Base-by-base conservation (phyloP, 2,888 invertebrate species). In the Sepiola atlantica region DNA sequence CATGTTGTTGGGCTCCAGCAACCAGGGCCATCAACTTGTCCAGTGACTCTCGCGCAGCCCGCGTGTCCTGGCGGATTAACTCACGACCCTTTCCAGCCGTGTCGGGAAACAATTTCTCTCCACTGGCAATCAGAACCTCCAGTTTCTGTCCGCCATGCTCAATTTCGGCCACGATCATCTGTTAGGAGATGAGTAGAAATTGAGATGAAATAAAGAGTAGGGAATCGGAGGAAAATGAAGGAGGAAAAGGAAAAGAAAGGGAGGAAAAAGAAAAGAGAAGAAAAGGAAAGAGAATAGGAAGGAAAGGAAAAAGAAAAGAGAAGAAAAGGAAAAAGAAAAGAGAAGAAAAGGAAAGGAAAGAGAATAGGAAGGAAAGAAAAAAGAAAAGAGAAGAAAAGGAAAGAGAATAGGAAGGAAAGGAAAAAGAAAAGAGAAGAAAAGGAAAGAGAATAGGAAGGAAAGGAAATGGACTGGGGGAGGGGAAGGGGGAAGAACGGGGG, bases 1-100 rank as follows among this genome's bases (percentile, higher is more conserved):
- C 98, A 96, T 98, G 98, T 94, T 99, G 98, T 95, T 99, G 98
- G 0, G 98, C 98, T 97, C 98, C 98, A 97, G 99, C 98, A 54
- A 99, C 98, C 96, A 99, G 98, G 91, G 95, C 96, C 94, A 96
- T 96, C 93, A 97, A 95, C 57, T 95, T 95, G 94, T 97, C 97
- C 96, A 98, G 98, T 95, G 96, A 96, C 55, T 97, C 96, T 94
- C 96, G 96, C 92, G 96, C 96, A 28, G 95, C 93, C 28, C 96
- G 96, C 45, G 99, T 97, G 97, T 99, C 99, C 95, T 98, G 98
- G 94, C 98, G 98, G 94, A 99, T 98, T 1, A 98, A 98, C 97
- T 99, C 99, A 95, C 98, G 98, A 0, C 99, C 99, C 96, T 98
- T 98, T 0, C 98, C 98, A 8, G 99, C 98, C 0, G 99, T 99